Evolutionary conservation across 2,888 invertebrate genomes (phyloP), one percentile per base, ranked within the genome.

Genomic region (Gari tellinella): DNA sequence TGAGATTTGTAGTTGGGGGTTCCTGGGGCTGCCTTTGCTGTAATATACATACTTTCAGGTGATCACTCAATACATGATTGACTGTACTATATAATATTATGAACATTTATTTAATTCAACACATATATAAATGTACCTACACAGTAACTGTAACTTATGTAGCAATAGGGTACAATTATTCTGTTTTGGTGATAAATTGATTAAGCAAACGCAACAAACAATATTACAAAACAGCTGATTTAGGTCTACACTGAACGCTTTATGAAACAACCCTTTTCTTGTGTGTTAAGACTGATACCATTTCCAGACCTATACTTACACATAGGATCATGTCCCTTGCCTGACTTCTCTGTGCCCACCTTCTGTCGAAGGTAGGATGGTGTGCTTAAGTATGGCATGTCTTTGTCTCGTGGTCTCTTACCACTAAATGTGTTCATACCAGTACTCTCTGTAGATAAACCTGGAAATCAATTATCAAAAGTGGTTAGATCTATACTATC

Each of bases 1-100:
- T 81, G 89, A 14, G 89, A 84, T 61, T 90, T 91, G 69, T 91
- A 91, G 1, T 87, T 86, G 41, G 91, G 91, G 2, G 86, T 88
- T 0, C 91, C 88, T 23, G 87, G 81, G n/a, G 87, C 80, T 15
- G 87, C 56, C 63, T 81, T 83, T 14, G 72, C 90, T 90, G 77
- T 12, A 80, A 76, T 15, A 43, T 19, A 43, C 4, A 17, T 43
- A n/a, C n/a, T n/a, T n/a, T n/a, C n/a, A n/a, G n/a, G n/a, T n/a
- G n/a, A n/a, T n/a, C n/a, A n/a, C n/a, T n/a, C n/a, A n/a, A n/a
- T n/a, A n/a, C n/a, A n/a, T n/a, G n/a, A n/a, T n/a, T n/a, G n/a
- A n/a, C n/a, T n/a, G n/a, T n/a, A n/a, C n/a, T n/a, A n/a, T n/a
- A n/a, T n/a, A n/a, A n/a, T n/a, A n/a, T n/a, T n/a, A n/a, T n/a